Evolutionary conservation across 1,140 invertebrate species (phyloP).

Genomic region (Mylabris phalerata): DNA sequence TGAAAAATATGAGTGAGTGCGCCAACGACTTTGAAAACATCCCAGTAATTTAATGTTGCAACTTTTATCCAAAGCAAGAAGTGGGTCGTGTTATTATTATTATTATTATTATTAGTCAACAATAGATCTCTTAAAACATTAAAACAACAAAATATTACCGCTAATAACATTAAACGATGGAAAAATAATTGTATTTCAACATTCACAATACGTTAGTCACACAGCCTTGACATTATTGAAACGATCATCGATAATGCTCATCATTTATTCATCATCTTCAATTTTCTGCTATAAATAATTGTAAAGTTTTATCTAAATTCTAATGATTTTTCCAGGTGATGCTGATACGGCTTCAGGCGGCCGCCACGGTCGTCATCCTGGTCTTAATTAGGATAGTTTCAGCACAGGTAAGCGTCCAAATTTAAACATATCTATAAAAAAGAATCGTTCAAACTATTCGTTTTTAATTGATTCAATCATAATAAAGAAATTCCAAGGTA

Average conservation of each 20-base stretch:
- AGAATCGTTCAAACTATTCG: background rate
- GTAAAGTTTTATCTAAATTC: background rate
- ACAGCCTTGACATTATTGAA: slow-evolving; percentile 3
- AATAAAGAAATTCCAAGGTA: background rate
- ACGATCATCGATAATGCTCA: background rate
- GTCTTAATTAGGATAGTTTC: slow-evolving; percentile 17
- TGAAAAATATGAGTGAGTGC: too few relatives aligned
- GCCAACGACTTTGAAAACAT: too few relatives aligned
- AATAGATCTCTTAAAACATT: too few relatives aligned
- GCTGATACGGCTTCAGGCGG: slow-evolving; percentile 33
- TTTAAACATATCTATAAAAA: background rate
- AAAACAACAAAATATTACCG: too few relatives aligned
- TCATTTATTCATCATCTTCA: background rate
- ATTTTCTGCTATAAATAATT: slow-evolving; percentile 1
- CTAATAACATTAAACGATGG: background rate
- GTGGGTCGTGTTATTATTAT: too few relatives aligned
- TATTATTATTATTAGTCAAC: too few relatives aligned
- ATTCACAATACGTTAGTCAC: background rate
- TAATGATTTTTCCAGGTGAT: slow-evolving; percentile 23
- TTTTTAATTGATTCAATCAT: background rate
- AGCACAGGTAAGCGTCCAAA: slow-evolving; percentile 19
- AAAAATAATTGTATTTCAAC: background rate
- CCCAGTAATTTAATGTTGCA: too few relatives aligned
- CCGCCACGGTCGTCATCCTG: slow-evolving; percentile 27
- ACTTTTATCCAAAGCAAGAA: too few relatives aligned